Evolutionary conservation across 2,113 vertebrate genomes (phyloP).

Genomic region (sheep (Ovis aries)): ARS-UI_Ramb_v3.0 NC_056077.1:6241501-6242000

Average conservation of each 20-base stretch:
- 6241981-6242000: background rate
- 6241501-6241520: background rate
- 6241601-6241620: background rate
- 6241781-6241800: background rate
- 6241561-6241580: background rate
- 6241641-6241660: accelerated
- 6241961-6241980: background rate
- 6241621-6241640: background rate
- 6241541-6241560: background rate
- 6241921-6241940: background rate
- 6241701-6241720: background rate
- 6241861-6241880: background rate
- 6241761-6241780: background rate
- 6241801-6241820: background rate
- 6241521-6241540: background rate
- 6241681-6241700: background rate
- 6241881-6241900: background rate
- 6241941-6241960: background rate
- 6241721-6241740: background rate
- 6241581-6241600: background rate
- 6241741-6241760: background rate
- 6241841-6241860: background rate
- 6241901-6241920: background rate
- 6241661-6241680: background rate
- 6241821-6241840: background rate